Percentiles rank a stretch among this genome's conserved stretches.
Conservation (phyloP, 2,113 vertebrate genomes). For the Megaptera novaeangliae region DNA sequence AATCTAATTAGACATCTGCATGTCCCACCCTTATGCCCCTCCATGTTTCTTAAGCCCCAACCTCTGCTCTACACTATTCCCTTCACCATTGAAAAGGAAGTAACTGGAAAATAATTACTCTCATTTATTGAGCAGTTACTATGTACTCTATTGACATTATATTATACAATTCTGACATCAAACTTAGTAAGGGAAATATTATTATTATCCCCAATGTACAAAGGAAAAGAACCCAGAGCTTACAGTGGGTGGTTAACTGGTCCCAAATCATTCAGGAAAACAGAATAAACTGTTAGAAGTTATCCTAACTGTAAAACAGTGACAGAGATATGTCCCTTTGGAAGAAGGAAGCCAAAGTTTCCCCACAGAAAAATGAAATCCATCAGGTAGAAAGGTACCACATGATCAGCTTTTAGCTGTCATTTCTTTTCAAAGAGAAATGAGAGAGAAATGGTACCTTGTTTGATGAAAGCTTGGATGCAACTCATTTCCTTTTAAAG, state of each 20-base stretch:
- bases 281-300: not conserved
- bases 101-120: not conserved
- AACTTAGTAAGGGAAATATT: not conserved
- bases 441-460: not conserved
- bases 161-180: not conserved
- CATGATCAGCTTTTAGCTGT: not conserved
- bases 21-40: not conserved
- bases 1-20: not conserved
- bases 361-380: not conserved
- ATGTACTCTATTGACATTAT: not conserved
- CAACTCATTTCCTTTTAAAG: constrained; percentile 45
- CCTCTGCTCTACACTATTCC: not conserved
- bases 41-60: not conserved
- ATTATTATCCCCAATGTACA: not conserved
- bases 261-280: not conserved
- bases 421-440: constrained; percentile 32
- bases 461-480: not conserved
- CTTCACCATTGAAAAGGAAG: not conserved
- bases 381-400: not conserved
- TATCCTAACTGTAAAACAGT: not conserved
- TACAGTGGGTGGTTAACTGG: not conserved
- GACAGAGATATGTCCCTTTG: not conserved
- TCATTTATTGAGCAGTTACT: not conserved
- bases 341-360: not conserved
- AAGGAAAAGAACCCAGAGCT: not conserved